Conservation (phyloP, 2,888 invertebrate species). For the Hypercompe scribonia region DNA sequence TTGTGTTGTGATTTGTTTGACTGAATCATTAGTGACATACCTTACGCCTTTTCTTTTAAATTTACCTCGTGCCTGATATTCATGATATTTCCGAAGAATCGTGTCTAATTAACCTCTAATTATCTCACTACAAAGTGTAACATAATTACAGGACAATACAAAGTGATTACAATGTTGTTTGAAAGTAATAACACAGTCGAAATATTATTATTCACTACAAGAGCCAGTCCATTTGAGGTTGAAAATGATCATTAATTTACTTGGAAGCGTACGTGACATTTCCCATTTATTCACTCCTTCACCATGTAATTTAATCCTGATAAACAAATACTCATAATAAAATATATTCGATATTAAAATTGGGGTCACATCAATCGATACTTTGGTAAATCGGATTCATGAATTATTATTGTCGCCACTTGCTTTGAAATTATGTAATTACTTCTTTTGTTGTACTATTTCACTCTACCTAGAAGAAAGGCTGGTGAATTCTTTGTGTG, state of each 20-base stretch:
- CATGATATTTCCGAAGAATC: not conserved
- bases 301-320: conserved; percentile 14
- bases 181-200: conserved; percentile 11
- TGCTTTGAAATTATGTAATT: conserved; percentile 34
- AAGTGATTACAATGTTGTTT: conserved; percentile 3
- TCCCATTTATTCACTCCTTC: conserved; percentile 8
- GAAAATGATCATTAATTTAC: conserved; percentile 9
- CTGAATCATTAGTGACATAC: not conserved
- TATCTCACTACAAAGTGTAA: not conserved
- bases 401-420: conserved; percentile 50
- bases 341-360: conserved; percentile 16
- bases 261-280: conserved; percentile 10
- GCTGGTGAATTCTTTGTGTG: too few species aligned
- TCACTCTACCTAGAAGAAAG: not conserved
- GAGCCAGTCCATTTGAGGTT: conserved; percentile 8
- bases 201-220: conserved; percentile 8
- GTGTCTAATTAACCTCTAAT: not conserved
- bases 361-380: conserved; percentile 40
- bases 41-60: not conserved
- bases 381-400: conserved; percentile 38
- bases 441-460: not conserved
- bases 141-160: not conserved
- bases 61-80: not conserved
- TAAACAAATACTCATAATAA: conserved; percentile 10
- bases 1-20: not conserved